Conservation (phyloP, 2,888 invertebrate genomes). For the Hypomecis atomaria region DNA sequence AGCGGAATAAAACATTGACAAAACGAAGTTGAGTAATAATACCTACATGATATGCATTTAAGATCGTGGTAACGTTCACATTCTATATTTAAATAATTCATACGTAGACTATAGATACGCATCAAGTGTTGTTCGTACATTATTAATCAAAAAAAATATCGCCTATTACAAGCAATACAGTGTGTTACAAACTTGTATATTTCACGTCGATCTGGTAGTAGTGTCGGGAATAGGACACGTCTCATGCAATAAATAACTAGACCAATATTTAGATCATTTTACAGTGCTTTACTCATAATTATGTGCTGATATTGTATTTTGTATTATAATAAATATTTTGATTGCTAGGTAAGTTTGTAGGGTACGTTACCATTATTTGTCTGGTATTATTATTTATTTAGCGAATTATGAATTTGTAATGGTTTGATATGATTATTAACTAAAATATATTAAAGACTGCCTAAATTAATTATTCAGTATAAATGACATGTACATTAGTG, state of each 20-base stretch:
- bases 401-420: slow-evolving; percentile 69
- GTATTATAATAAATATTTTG: slow-evolving; percentile 66
- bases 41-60: slow-evolving; percentile 5
- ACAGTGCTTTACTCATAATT: slow-evolving; percentile 76
- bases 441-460: slow-evolving; percentile 82
- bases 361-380: slow-evolving; percentile 78
- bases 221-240: slow-evolving; percentile 57
- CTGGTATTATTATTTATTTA: slow-evolving; percentile 78
- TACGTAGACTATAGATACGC: slow-evolving; percentile 42
- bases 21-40: not conserved
- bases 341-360: slow-evolving; percentile 72
- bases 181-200: slow-evolving; percentile 53
- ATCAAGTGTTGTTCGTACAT: slow-evolving; percentile 38
- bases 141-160: slow-evolving; percentile 30
- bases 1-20: too few relatives aligned
- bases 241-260: slow-evolving; percentile 80
- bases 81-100: slow-evolving; percentile 32
- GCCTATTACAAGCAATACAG: slow-evolving; percentile 45
- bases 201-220: slow-evolving; percentile 70
- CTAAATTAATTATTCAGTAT: slow-evolving; percentile 81
- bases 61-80: slow-evolving; percentile 16
- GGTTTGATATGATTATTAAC: slow-evolving; percentile 72
- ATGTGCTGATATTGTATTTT: slow-evolving; percentile 77
- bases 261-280: slow-evolving; percentile 83
- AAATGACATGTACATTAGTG: slow-evolving; percentile 69